A percentile compares a stretch with the other conserved stretches of the same genome.
These are phyloP conservation scores for Trochalopteron elliotii DNA, from an alignment of 2,113 vertebrate genomes.

Conservation along the genomic window DNA sequence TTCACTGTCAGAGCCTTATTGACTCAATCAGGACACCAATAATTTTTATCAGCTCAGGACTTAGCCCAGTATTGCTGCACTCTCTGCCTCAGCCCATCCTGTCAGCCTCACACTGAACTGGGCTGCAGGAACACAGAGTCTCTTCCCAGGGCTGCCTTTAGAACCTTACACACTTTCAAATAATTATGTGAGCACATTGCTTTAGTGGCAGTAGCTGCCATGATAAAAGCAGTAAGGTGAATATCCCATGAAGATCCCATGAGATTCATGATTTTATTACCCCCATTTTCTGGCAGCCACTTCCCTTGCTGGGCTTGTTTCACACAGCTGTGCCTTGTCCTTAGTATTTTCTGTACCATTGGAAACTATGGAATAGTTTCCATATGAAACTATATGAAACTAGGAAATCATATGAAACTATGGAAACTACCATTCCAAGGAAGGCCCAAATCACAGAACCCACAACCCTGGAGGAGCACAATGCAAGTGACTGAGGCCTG, in stretches of 20 bases:
- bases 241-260: background rate
- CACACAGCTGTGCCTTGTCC: background rate
- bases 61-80: background rate
- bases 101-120: background rate
- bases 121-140: background rate
- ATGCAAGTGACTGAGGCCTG: fast-evolving
- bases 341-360: background rate
- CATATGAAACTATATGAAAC: no score
- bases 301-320: background rate
- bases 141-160: background rate
- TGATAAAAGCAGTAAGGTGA: background rate
- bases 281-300: background rate
- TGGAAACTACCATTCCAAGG: background rate
- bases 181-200: background rate
- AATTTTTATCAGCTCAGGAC: background rate
- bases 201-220: background rate
- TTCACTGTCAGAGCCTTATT: background rate
- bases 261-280: fast-evolving
- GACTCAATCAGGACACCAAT: background rate
- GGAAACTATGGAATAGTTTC: no score
- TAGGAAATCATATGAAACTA: no score
- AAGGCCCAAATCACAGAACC: background rate
- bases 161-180: background rate
- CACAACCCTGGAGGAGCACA: background rate
- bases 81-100: background rate